phyloP scores from a whole-genome alignment of 2,797 vertebrate genomes.

The Argentina silus region DNA sequence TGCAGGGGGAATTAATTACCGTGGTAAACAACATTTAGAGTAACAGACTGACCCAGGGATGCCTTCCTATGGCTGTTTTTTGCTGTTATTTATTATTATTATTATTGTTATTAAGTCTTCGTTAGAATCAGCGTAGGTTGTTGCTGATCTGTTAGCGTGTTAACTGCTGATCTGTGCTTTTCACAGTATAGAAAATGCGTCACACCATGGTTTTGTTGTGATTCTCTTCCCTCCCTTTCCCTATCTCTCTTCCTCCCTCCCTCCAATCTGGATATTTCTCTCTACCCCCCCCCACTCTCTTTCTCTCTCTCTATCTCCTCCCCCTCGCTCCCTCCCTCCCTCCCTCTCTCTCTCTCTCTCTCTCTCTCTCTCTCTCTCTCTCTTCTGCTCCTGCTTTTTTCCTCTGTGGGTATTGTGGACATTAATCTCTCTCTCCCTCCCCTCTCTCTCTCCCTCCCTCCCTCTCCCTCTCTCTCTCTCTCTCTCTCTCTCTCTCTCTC shows the following conservation, averaged over 20 bases:
- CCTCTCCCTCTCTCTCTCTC: conserved; percentile 27
- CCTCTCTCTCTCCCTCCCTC: conserved; percentile 37
- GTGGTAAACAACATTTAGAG: no score
- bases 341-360: conserved; percentile 17
- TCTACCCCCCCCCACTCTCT: not conserved
- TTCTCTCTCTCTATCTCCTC: conserved; percentile 10
- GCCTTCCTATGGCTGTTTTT: no score
- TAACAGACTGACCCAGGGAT: no score
- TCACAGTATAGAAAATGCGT: conserved; percentile 69
- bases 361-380: conserved; percentile 15
- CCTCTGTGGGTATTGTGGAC: not conserved
- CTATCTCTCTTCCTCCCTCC: not conserved
- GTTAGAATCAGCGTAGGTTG: conserved; percentile 35
- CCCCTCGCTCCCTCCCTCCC: conserved; percentile 6
- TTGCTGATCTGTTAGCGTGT: conserved; percentile 21
- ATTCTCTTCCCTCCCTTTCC: conserved; percentile 14
- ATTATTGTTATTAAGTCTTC: no score
- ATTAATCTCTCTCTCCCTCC: conserved; percentile 28
- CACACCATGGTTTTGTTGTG: conserved; percentile 61
- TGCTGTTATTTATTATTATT: no score
- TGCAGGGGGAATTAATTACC: not conserved
- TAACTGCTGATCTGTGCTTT: conserved; percentile 56
- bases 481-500: not conserved
- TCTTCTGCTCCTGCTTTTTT: conserved; percentile 47
- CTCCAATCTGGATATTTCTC: conserved; percentile 2